phyloP scores from a whole-genome alignment of 2,113 vertebrate genomes.

The Misgurnus anguillicaudatus region DNA sequence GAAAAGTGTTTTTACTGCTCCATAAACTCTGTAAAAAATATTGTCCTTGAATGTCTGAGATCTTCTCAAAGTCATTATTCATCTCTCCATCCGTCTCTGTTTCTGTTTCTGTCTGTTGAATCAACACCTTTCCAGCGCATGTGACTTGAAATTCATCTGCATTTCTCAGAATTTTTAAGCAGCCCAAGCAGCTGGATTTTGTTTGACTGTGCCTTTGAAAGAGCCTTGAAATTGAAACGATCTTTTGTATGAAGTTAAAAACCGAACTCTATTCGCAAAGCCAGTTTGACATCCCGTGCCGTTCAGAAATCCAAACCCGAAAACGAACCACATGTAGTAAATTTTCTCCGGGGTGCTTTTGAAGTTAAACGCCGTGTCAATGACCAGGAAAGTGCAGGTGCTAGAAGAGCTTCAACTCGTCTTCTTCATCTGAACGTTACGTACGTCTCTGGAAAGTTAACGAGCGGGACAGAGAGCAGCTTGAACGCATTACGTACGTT shows the following conservation, averaged over 20 bases:
- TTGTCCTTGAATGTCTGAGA: background rate
- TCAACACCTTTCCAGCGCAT: slow-evolving; percentile 18
- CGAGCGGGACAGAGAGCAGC: slow-evolving; percentile 21
- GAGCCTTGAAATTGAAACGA: slow-evolving; percentile 23
- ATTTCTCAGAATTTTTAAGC: background rate
- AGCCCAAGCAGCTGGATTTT: slow-evolving; percentile 10
- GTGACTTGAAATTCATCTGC: background rate
- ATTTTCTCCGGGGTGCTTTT: slow-evolving; percentile 19
- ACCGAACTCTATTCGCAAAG: background rate
- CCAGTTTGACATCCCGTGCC: background rate
- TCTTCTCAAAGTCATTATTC: background rate
- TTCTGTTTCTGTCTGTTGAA: background rate
- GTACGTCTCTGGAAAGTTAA: slow-evolving; percentile 30
- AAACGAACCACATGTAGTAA: slow-evolving; percentile 23
- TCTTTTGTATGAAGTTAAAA: background rate
- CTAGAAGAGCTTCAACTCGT: slow-evolving; percentile 26
- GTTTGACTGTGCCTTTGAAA: slow-evolving; percentile 8
- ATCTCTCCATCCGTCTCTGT: background rate
- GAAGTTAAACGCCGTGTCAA: slow-evolving; percentile 29
- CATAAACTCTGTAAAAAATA: background rate
- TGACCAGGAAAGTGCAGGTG: slow-evolving; percentile 30
- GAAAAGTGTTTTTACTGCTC: background rate
- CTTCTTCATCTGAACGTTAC: slow-evolving; percentile 42
- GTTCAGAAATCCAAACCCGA: background rate
- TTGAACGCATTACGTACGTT: slow-evolving; percentile 43